phyloP scores from a whole-genome alignment of 2,888 invertebrate species.

The Allolobophora icterica region DNA sequence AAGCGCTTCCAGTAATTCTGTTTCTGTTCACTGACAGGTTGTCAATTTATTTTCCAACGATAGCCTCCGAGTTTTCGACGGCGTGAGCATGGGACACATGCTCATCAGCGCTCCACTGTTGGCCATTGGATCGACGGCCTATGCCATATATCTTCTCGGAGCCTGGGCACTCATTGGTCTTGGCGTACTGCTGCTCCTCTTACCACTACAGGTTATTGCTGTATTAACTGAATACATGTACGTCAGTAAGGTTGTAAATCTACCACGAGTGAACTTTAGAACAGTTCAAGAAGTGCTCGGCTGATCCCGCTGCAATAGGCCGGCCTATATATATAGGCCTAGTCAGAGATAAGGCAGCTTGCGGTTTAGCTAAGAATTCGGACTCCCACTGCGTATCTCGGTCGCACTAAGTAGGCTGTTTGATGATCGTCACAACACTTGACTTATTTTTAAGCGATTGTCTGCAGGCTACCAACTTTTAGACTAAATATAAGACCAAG shows the following conservation, averaged over 20 bases:
- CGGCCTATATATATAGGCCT: too few species aligned
- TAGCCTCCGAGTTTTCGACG: constrained; percentile 41
- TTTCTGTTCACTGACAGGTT: constrained; percentile 34
- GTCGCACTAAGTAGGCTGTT: too few species aligned
- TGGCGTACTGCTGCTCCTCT: constrained; percentile 42
- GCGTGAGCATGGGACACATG: constrained; percentile 37
- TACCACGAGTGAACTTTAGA: too few species aligned
- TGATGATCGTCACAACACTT: background rate
- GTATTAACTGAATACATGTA: background rate
- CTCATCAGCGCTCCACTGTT: constrained; percentile 40
- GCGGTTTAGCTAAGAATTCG: background rate
- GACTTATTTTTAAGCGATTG: background rate
- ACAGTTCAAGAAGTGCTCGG: too few species aligned
- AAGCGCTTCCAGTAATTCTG: background rate
- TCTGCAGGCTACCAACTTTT: too few species aligned
- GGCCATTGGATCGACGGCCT: constrained; percentile 42
- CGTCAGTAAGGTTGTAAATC: too few species aligned
- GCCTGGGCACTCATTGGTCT: constrained; percentile 44
- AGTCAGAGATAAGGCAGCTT: too few species aligned
- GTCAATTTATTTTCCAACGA: constrained; percentile 45
- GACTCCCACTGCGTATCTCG: too few species aligned
- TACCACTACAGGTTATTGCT: constrained; percentile 42
- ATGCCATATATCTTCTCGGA: constrained; percentile 43
- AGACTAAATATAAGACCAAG: background rate
- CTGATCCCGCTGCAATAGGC: too few species aligned